Percentiles rank a stretch among this genome's conserved stretches.
Evolutionary conservation across 2,797 vertebrate species (phyloP).

Genomic region (Hephaestus fuliginosus): DNA sequence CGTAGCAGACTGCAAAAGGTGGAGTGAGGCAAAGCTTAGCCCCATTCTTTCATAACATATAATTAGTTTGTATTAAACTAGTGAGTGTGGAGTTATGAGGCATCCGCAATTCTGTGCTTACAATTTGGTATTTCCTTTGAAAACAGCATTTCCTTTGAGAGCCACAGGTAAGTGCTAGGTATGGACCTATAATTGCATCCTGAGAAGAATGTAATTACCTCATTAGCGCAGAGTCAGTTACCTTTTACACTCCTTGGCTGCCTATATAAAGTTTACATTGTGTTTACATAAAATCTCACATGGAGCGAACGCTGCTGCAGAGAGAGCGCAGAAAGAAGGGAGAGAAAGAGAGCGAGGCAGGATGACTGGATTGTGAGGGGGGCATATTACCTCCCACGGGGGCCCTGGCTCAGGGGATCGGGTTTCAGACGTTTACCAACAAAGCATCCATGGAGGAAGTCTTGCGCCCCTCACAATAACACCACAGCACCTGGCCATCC

Average conservation of each 20-base stretch:
- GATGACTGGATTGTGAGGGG: slow-evolving; percentile 58
- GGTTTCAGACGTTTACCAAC: slow-evolving; percentile 83
- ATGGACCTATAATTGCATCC: slow-evolving; percentile 75
- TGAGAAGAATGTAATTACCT: slow-evolving; percentile 76
- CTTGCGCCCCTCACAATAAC: slow-evolving; percentile 75
- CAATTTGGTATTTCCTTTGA: slow-evolving; percentile 75
- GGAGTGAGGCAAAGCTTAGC: slow-evolving; percentile 19
- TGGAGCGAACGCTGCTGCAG: slow-evolving; percentile 13
- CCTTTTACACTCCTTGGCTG: slow-evolving; percentile 57
- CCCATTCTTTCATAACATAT: slow-evolving; percentile 47
- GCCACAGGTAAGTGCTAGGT: slow-evolving; percentile 73
- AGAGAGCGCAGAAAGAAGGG: slow-evolving; percentile 3
- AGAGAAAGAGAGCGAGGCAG: slow-evolving; percentile 20
- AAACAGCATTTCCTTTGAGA: slow-evolving; percentile 74
- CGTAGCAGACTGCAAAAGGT: slow-evolving; percentile 30
- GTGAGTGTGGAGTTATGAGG: slow-evolving; percentile 48
- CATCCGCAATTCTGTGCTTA: slow-evolving; percentile 51
- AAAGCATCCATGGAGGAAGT: slow-evolving; percentile 80
- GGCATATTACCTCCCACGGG: slow-evolving; percentile 67
- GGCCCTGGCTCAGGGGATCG: slow-evolving; percentile 69
- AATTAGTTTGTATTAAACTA: slow-evolving; percentile 69
- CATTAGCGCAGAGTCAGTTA: slow-evolving; percentile 72
- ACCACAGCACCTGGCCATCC: slow-evolving; percentile 82
- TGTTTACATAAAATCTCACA: slow-evolving; percentile 48
- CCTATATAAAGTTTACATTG: slow-evolving; percentile 67